Evolutionary conservation across 2,888 invertebrate species (phyloP).

Genomic region (Digitonthophagus gazella): DNA sequence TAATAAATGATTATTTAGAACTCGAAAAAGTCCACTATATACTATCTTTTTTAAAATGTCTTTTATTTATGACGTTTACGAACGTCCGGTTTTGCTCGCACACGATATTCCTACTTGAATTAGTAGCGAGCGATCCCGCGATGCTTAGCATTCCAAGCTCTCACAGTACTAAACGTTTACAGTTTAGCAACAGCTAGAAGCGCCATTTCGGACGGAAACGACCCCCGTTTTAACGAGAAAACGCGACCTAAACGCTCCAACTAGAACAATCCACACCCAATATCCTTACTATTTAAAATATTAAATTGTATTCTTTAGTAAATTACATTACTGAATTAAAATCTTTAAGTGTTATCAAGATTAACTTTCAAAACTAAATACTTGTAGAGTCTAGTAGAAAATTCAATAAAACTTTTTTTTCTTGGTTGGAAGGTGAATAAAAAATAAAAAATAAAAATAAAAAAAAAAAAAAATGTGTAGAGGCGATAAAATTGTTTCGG

Average conservation of each 20-base stretch:
- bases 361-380: no score
- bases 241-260: neutral
- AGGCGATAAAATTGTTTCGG: neutral
- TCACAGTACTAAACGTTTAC: neutral
- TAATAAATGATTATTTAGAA: no score
- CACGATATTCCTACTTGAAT: neutral
- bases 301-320: no score
- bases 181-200: neutral
- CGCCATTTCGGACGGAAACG: neutral
- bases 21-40: no score
- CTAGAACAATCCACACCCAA: neutral
- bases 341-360: no score
- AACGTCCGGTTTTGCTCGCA: neutral
- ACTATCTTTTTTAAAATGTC: neutral
- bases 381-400: no score
- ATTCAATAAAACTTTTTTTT: no score
- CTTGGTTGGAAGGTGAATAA: no score
- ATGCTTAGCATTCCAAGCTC: neutral
- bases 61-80: neutral
- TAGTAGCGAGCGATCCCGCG: neutral
- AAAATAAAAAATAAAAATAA: no score
- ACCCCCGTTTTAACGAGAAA: neutral
- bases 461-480: neutral
- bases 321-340: no score
- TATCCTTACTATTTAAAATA: no score